Base-by-base conservation (phyloP, 2,888 invertebrate genomes). In the Carcina quercana region DNA sequence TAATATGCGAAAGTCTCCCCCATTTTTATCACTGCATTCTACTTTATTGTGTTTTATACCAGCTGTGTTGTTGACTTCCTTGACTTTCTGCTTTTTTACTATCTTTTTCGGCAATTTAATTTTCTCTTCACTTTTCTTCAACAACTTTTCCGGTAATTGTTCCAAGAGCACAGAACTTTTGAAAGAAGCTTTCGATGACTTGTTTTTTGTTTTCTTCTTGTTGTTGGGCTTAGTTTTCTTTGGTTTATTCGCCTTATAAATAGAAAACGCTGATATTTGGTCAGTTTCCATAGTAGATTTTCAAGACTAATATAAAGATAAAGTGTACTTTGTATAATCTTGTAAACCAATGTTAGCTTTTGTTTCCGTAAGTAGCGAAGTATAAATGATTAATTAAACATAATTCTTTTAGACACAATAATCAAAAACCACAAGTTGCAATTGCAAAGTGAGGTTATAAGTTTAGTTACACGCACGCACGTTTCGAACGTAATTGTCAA, bases 241-340 rank as follows among this genome's bases (percentile, higher is more conserved):
- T 31, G 12, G 7, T 15, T 12, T 22, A 15, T n/a, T 28, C 13
- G 59, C 50, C 40, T 59, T 74, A 43, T 83, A 84, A 12, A 74
- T 54, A 21, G 76, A 62, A 50, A 78, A 83, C 5, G 83, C 83
- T 3, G 83, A 84, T 11, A 75, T 52, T n/a, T n/a, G 68, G 59
- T 12, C 61, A 30, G 8, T 17, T 13, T 80, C 70, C 78, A 76
- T 21, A 13, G 17, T 22, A 25, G 12, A 13, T 25, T n/a, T n/a
- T n/a, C n/a, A n/a, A n/a, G n/a, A n/a, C n/a, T n/a, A n/a, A n/a
- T n/a, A n/a, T n/a, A n/a, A n/a, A n/a, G n/a, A n/a, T n/a, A n/a
- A n/a, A n/a, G n/a, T n/a, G n/a, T n/a, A n/a, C n/a, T n/a, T n/a
- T n/a, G n/a, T n/a, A n/a, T n/a, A n/a, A n/a, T n/a, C n/a, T n/a